Evolutionary conservation across 2,888 invertebrate genomes (phyloP), one percentile per base, ranked within the genome.

Genomic region (Rosalia funebris): DNA sequence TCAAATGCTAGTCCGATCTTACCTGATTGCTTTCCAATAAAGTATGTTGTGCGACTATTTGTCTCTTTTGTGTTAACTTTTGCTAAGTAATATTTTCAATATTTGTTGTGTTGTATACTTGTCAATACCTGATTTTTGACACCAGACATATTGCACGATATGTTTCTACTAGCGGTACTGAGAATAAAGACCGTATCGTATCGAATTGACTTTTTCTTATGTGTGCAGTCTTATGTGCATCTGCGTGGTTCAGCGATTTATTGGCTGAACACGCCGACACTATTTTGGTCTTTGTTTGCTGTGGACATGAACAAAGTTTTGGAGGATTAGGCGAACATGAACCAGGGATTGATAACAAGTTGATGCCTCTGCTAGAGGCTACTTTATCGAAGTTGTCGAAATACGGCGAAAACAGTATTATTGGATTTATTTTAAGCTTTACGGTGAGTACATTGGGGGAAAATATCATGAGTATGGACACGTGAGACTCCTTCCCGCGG

Each of bases 181-280:
- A 15, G 16, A n/a, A 31, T 11, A n/a, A n/a, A 15, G 4, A 1
- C 3, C 19, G 34, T 2, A 36, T 19, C 25, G n/a, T n/a, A n/a
- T n/a, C n/a, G n/a, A n/a, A n/a, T n/a, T 25, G 32, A 31, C 10
- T 25, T 48, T 41, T 53, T 56, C n/a, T 60, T 46, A 17, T 36
- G 53, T 46, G 53, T 53, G 73, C 88, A 99, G 99, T 98, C n/a
- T n/a, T n/a, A n/a, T n/a, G n/a, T n/a, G n/a, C 99, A 60, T 99
- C 99, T 87, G 98, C 98, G 79, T 99, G 99, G 99, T 99, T 98
- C 86, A 98, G 96, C 82, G 99, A 99, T 84, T 88, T 99, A 71
- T 87, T 99, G 80, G 96, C 98, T 77, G 98, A 99, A 83, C 99
- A 99, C 83, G 97, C 98, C 7, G 99, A 99, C 86, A 98, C n/a